A percentile compares a stretch with the other conserved stretches of the same genome.
These are phyloP conservation scores for Flexamia atlantica DNA, from an alignment of 2,888 invertebrate species.

Conservation along the genomic window DNA sequence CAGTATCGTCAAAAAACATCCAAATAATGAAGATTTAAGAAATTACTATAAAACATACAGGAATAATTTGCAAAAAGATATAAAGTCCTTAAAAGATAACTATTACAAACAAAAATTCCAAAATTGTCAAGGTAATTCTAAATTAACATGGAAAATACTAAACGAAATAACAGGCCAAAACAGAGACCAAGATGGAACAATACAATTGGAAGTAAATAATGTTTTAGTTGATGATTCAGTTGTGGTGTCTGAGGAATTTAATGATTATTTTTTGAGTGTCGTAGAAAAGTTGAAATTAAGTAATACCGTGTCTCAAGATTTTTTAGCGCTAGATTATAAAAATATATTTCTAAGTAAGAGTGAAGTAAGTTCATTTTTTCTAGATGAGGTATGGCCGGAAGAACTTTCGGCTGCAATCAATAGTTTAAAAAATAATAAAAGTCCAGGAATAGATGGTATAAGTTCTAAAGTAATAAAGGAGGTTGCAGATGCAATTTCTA, in stretches of 20 bases:
- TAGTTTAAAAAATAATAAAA: conserved; percentile 9
- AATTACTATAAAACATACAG: conserved; percentile 29
- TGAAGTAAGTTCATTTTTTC: background rate
- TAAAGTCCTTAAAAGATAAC: background rate
- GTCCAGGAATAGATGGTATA: background rate
- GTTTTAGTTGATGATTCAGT: too few relatives aligned
- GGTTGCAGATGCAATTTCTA: too few relatives aligned
- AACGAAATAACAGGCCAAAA: too few relatives aligned
- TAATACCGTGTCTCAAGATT: background rate
- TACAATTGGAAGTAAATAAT: conserved; percentile 23
- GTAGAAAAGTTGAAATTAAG: background rate
- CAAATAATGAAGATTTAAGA: background rate
- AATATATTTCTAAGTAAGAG: background rate
- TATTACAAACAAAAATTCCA: conserved; percentile 2
- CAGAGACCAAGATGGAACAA: too few relatives aligned
- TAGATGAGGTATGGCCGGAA: background rate
- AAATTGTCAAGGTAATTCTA: conserved; percentile 1
- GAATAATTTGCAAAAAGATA: conserved; percentile 24
- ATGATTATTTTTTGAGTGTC: conserved; percentile 21
- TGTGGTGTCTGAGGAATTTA: too few relatives aligned
- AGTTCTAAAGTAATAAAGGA: too few relatives aligned
- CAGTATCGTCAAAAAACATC: too few relatives aligned
- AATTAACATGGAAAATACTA: conserved; percentile 14
- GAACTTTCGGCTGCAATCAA: background rate
- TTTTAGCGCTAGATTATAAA: background rate